phyloP scores from a whole-genome alignment of 2,797 vertebrate species.

The Setipinna tenuifilis region DNA sequence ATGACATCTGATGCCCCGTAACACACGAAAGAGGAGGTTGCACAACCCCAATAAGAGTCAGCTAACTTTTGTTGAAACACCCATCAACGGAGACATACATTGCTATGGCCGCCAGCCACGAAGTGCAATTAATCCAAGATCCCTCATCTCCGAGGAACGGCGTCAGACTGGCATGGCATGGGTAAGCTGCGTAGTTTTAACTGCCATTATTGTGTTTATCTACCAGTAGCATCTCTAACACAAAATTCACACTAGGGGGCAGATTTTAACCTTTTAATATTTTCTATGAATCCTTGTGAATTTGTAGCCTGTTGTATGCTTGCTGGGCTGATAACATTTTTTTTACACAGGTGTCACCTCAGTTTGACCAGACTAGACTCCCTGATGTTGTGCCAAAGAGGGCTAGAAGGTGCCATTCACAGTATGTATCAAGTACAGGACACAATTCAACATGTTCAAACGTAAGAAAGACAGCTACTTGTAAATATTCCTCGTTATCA shows the following conservation, averaged over 20 bases:
- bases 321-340: not conserved
- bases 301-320: not conserved
- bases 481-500: conserved; percentile 77
- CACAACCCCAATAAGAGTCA: conserved; percentile 68
- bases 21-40: conserved; percentile 64
- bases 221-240: not conserved
- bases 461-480: conserved; percentile 61
- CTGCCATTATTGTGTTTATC: not conserved
- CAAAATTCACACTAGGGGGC: not conserved
- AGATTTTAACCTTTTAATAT: not conserved
- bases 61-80: conserved; percentile 81
- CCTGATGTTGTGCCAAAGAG: conserved; percentile 57
- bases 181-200: conserved; percentile 69
- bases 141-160: conserved; percentile 71
- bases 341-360: conserved; percentile 79
- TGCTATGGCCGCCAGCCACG: conserved; percentile 64
- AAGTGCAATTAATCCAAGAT: conserved; percentile 72
- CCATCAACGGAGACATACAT: conserved; percentile 72
- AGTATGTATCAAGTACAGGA: conserved; percentile 55
- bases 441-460: conserved; percentile 51
- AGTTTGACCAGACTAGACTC: conserved; percentile 75
- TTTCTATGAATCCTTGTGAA: not conserved
- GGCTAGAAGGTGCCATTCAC: conserved; percentile 56
- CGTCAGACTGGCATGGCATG: conserved; percentile 68
- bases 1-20: conserved; percentile 85